phyloP scores from a whole-genome alignment of 2,113 vertebrate species.

The Microcebus ravelobensis region DNA sequence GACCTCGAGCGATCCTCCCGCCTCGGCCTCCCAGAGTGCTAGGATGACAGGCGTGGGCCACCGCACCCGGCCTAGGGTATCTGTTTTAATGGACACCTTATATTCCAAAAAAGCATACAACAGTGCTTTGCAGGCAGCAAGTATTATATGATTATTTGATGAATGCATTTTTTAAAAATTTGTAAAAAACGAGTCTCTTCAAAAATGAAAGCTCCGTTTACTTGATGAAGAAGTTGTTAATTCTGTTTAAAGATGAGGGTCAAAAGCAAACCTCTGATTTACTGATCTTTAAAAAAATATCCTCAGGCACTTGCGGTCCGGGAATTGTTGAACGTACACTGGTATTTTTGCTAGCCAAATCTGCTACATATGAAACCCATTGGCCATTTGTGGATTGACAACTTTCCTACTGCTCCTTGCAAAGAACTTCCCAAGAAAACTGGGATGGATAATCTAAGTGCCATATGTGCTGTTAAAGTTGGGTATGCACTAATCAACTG shows the following conservation, averaged over 20 bases:
- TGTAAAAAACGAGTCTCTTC: background rate
- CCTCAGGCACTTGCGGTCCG: background rate
- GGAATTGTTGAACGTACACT: conserved; percentile 33
- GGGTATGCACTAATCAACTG: conserved; percentile 73
- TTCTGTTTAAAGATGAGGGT: background rate
- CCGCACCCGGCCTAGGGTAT: background rate
- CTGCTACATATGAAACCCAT: conserved; percentile 62
- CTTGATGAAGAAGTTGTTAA: conserved; percentile 44
- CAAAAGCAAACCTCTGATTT: conserved; percentile 28
- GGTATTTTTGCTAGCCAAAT: conserved; percentile 58
- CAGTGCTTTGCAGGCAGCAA: background rate
- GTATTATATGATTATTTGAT: conserved; percentile 22
- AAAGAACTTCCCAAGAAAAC: conserved; percentile 75
- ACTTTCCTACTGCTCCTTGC: conserved; percentile 76
- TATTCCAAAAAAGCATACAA: background rate
- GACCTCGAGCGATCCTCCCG: too few relatives aligned
- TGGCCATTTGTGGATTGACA: conserved; percentile 80
- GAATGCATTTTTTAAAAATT: background rate
- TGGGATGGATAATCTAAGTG: conserved; percentile 73
- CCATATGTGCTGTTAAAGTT: conserved; percentile 81
- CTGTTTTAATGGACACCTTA: background rate
- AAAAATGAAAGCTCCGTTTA: background rate
- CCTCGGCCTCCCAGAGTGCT: too few relatives aligned
- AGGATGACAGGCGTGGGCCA: too few relatives aligned
- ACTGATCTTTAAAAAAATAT: conserved; percentile 47